Conservation (phyloP, 2,113 vertebrate genomes). For the Brevimyrus niger region DNA sequence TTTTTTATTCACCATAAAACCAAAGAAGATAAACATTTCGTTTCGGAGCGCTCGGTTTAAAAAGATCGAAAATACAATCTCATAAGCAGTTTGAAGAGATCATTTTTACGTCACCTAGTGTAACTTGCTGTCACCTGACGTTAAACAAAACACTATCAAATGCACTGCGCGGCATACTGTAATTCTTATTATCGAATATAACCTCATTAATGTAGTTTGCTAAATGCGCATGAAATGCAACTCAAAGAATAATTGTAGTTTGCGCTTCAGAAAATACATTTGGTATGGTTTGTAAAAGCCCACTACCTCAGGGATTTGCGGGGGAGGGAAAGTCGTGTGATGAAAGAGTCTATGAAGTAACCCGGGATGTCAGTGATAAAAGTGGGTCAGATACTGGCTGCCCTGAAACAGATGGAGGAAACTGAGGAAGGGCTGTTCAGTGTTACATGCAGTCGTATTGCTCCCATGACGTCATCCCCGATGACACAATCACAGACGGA, state of each 20-base stretch:
- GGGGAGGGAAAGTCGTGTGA: conserved; percentile 56
- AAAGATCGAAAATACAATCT: background rate
- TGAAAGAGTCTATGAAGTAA: conserved; percentile 63
- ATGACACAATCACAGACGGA: background rate
- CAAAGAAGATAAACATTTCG: background rate
- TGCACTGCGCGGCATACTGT: background rate
- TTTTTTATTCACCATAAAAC: background rate
- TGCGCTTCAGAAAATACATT: background rate
- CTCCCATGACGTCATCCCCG: conserved; percentile 42
- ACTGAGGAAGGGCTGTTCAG: conserved; percentile 46
- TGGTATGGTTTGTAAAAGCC: background rate
- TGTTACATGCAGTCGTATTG: conserved; percentile 47
- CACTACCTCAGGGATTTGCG: background rate
- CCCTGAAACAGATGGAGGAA: conserved; percentile 60
- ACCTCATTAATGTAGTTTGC: background rate
- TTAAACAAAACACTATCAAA: background rate
- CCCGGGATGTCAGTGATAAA: conserved; percentile 11
- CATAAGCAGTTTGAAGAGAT: background rate
- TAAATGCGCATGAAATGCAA: background rate
- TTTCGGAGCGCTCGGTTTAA: background rate
- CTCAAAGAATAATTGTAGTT: background rate
- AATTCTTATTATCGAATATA: background rate
- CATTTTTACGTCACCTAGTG: background rate
- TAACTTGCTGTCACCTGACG: background rate
- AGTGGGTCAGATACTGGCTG: conserved; percentile 48